A percentile compares a stretch with the other conserved stretches of the same genome.
These are phyloP conservation scores for Teleogryllus occipitalis DNA, from an alignment of 1,140 invertebrate genomes.

Conservation along the genomic window DNA sequence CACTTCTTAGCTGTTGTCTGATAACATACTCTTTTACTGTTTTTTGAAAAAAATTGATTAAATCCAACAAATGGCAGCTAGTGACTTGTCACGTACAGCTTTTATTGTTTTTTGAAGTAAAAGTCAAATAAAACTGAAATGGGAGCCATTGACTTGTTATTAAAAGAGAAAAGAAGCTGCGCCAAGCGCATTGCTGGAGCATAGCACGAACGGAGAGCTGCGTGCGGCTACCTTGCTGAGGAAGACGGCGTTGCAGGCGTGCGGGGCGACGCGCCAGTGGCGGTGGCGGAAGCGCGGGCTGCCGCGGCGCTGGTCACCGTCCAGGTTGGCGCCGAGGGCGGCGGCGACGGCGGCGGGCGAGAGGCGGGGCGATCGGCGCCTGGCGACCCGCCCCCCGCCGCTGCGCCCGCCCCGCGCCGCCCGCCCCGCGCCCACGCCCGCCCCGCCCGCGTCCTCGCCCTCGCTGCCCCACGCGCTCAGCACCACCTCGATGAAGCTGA, in stretches of 20 bases:
- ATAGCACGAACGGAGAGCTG: no score
- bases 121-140: no score
- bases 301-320: slow-evolving; percentile 37
- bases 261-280: slow-evolving; percentile 62
- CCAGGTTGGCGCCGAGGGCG: slow-evolving; percentile 21
- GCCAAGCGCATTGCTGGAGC: no score
- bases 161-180: no score
- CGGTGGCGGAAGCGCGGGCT: slow-evolving; percentile 57
- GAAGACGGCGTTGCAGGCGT: slow-evolving; percentile 65
- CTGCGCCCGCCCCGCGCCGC: not conserved
- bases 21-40: no score
- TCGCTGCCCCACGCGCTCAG: slow-evolving; percentile 29
- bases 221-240: slow-evolving; percentile 53
- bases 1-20: no score
- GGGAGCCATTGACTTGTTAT: no score
- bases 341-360: slow-evolving; percentile 25
- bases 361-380: slow-evolving; percentile 8
- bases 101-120: no score
- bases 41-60: no score
- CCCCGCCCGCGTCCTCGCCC: not conserved
- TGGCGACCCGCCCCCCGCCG: not conserved
- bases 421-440: not conserved
- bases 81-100: no score
- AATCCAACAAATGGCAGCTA: no score
- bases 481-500: slow-evolving; percentile 59